Conservation (phyloP, 2,888 invertebrate genomes). For the Mechanitis messenoides region DNA sequence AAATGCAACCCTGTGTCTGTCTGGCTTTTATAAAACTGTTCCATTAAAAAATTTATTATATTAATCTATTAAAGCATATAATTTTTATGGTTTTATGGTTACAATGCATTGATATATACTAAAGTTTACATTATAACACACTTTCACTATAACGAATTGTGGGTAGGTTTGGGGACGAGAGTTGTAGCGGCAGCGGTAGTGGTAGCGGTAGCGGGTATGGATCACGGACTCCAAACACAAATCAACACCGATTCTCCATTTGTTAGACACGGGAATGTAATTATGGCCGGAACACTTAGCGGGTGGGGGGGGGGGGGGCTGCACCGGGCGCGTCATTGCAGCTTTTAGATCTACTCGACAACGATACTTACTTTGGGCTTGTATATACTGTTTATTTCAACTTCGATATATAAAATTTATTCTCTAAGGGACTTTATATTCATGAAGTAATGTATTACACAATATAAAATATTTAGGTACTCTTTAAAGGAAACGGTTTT, state of each 20-base stretch:
- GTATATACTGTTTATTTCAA: slow-evolving; percentile 10
- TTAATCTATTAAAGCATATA: neutral
- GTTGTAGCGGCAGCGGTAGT: slow-evolving; percentile 20
- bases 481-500: too few relatives aligned
- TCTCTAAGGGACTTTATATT: too few relatives aligned
- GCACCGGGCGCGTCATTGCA: slow-evolving; percentile 58
- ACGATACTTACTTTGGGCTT: slow-evolving; percentile 66
- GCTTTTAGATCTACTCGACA: slow-evolving; percentile 72
- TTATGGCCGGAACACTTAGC: slow-evolving; percentile 74
- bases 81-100: neutral
- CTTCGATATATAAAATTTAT: neutral
- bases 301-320: slow-evolving; percentile 35
- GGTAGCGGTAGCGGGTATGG: slow-evolving; percentile 37
- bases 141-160: slow-evolving; percentile 20
- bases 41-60: neutral
- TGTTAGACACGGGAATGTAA: slow-evolving; percentile 79
- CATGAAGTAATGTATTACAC: too few relatives aligned
- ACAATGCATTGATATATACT: neutral
- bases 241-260: slow-evolving; percentile 79
- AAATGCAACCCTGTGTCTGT: slow-evolving; percentile 38
- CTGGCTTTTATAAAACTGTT: slow-evolving; percentile 30
- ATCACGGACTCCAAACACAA: slow-evolving; percentile 74
- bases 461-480: too few relatives aligned
- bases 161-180: slow-evolving; percentile 27
- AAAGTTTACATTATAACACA: neutral